Base-by-base conservation (phyloP, 2,888 invertebrate genomes). In the Lithodes maja region DNA sequence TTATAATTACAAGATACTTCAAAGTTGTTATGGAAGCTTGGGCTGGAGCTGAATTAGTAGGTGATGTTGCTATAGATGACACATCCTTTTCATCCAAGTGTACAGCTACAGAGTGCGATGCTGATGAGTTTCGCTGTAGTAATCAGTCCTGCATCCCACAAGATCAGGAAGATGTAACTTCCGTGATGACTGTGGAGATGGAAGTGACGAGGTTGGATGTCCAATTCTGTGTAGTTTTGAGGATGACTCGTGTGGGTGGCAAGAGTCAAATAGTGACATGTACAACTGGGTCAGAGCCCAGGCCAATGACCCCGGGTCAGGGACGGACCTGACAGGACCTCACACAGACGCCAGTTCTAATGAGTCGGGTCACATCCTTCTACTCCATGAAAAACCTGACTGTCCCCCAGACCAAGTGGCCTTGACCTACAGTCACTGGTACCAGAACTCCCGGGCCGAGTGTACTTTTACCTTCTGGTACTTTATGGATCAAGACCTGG, bases 31-130 rank as follows among this genome's bases (percentile, higher is more conserved):
- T 86, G 5, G 89, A 85, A 54, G 89, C 75, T 3, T 74, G 17
- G 12, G 85, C 80, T 17, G 85, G 85, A 5, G 77, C 68, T 15
- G 54, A 75, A 71, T n/a, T 49, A 9, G 33, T 2, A 53, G 89
- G 83, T 50, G 89, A 85, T 54, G 82, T 89, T 69, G 85, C 89
- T 33, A 55, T 89, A 54, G 89, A 89, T 83, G 89, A 89, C 69
- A 49, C 86, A 50, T 89, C 89, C 12, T 89, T 89, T 50, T 53
- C 89, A 5, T 12, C 49, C 7, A 68, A 86, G 0, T 89, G 89
- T 71, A 81, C 85, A 54, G 82, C 82, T 49, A 69, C 89, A 17
- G n/a, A 74, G 3, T 90, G 90, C 54, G 52, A 61, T 0, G 52
- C 80, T 1, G 87, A 81, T 5, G 50, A 90, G 78, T 90, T 84